phyloP scores from a whole-genome alignment of 2,113 vertebrate species.

The Oncorhynchus kisutch region DNA sequence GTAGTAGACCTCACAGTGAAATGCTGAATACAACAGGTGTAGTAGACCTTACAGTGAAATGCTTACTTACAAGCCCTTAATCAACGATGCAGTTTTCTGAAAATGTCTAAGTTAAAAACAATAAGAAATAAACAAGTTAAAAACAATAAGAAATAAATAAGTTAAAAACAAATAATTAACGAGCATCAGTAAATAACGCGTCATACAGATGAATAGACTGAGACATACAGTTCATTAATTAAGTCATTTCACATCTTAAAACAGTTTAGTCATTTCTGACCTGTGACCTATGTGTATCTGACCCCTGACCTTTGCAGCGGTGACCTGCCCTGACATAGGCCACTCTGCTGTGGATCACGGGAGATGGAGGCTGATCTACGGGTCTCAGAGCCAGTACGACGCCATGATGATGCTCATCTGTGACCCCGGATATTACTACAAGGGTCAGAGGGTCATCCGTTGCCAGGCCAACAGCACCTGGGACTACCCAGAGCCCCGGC shows the following conservation, averaged over 20 bases:
- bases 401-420: conserved; percentile 95
- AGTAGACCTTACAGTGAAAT: too few species aligned
- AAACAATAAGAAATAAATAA: too few species aligned
- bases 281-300: neutral
- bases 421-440: conserved; percentile 95
- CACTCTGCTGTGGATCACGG: conserved; percentile 89
- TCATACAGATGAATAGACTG: too few species aligned
- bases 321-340: conserved; percentile 86
- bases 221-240: too few species aligned
- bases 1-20: too few species aligned
- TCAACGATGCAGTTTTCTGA: too few species aligned
- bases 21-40: too few species aligned
- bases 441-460: conserved; percentile 86
- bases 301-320: conserved; percentile 69
- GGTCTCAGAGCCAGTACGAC: conserved; percentile 89
- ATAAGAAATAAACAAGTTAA: too few species aligned
- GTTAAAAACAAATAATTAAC: too few species aligned
- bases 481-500: conserved; percentile 86
- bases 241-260: neutral
- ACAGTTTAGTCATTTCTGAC: neutral
- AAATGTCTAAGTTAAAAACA: too few species aligned
- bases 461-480: conserved; percentile 91
- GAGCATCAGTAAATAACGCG: too few species aligned
- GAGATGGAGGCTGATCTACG: conserved; percentile 92
- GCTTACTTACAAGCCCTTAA: too few species aligned